A percentile compares a stretch with the other conserved stretches of the same genome.
phyloP scores from a whole-genome alignment of 2,888 invertebrate genomes.

The Oxytorus armatus region DNA sequence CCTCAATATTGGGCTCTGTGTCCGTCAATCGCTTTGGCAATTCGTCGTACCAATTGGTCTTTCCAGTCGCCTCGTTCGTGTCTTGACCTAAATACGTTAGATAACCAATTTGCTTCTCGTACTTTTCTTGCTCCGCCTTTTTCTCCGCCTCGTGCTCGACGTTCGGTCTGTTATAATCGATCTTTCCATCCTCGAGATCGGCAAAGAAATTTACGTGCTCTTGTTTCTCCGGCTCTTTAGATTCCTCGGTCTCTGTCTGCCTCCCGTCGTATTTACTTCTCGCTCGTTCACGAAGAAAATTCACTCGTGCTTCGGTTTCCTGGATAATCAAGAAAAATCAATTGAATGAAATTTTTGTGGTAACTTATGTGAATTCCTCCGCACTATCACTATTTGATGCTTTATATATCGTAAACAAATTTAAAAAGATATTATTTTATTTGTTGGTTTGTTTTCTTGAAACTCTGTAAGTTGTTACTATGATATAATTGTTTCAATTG shows the following conservation, averaged over 20 bases:
- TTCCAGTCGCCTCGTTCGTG: conserved; percentile 93
- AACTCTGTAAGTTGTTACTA: too few relatives aligned
- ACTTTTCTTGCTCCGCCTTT: conserved; percentile 96
- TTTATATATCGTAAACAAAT: too few relatives aligned
- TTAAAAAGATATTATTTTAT: too few relatives aligned
- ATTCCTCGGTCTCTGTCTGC: conserved; percentile 67
- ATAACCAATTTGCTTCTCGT: conserved; percentile 98
- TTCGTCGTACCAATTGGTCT: conserved; percentile 95
- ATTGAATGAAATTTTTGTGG: too few relatives aligned
- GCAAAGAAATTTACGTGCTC: conserved; percentile 94
- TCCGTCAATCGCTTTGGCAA: conserved; percentile 86
- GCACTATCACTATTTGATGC: too few relatives aligned
- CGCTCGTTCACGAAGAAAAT: conserved; percentile 89
- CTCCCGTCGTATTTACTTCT: conserved; percentile 84
- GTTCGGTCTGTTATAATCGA: conserved; percentile 89
- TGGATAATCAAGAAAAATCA: conserved; percentile 77
- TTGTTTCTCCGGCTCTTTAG: conserved; percentile 70
- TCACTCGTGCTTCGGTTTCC: conserved; percentile 94
- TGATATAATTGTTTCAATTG: too few relatives aligned
- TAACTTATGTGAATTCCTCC: too few relatives aligned
- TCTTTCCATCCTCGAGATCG: conserved; percentile 91
- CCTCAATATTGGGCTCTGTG: conserved; percentile 87
- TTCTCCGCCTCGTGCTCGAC: conserved; percentile 95
- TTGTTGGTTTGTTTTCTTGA: background rate
- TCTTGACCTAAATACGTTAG: conserved; percentile 98